A percentile compares a stretch with the other conserved stretches of the same genome.
Evolutionary conservation across 2,888 invertebrate genomes (phyloP).

Genomic region (Ochropleura plecta): DNA sequence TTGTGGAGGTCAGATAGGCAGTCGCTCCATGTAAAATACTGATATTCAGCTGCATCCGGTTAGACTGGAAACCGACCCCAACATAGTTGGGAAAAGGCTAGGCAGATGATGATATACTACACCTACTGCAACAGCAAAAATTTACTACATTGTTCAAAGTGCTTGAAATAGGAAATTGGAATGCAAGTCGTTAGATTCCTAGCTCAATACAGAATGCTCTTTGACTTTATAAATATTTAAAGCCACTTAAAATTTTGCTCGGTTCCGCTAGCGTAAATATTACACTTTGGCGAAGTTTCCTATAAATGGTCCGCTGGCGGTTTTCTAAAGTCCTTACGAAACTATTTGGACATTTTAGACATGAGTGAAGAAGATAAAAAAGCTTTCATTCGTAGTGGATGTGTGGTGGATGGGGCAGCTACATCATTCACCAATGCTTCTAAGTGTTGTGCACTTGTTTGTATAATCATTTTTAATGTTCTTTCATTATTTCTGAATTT

Average conservation of each 20-base stretch:
- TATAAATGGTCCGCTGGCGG: conserved; percentile 23
- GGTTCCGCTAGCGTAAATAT: conserved; percentile 17
- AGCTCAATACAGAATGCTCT: background rate
- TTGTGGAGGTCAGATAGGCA: too few relatives aligned
- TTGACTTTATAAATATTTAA: conserved; percentile 36
- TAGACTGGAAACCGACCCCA: too few relatives aligned
- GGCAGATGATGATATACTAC: too few relatives aligned
- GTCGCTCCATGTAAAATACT: too few relatives aligned
- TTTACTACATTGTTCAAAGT: too few relatives aligned
- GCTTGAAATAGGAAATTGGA: background rate
- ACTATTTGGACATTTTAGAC: background rate
- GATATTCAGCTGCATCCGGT: too few relatives aligned
- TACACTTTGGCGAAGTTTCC: conserved; percentile 11
- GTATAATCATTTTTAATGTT: background rate
- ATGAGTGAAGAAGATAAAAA: conserved; percentile 6
- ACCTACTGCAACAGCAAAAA: too few relatives aligned
- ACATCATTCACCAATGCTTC: background rate
- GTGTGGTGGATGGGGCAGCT: too few relatives aligned
- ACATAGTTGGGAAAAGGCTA: too few relatives aligned
- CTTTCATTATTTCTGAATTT: too few relatives aligned
- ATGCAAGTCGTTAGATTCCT: background rate
- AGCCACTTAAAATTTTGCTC: conserved; percentile 2
- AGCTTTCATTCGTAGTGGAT: background rate
- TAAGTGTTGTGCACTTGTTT: background rate
- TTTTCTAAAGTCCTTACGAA: background rate